phyloP scores from a whole-genome alignment of 2,797 vertebrate species.

The Falco columbarius region DNA sequence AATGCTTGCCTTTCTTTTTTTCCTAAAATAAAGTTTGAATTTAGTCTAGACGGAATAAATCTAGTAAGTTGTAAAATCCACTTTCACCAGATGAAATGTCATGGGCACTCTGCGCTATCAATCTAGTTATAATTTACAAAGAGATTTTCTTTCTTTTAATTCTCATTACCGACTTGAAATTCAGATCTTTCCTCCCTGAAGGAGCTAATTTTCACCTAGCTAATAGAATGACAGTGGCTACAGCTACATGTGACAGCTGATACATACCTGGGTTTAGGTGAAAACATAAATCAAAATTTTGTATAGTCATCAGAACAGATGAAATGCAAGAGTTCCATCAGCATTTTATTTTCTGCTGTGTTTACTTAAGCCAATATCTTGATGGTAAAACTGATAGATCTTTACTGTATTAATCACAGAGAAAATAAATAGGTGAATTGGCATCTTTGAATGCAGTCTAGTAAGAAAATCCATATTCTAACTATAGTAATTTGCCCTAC shows the following conservation, averaged over 20 bases:
- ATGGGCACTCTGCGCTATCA: neutral
- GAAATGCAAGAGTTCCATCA: neutral
- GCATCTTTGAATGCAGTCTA: neutral
- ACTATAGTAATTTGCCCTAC: neutral
- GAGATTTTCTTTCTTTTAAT: neutral
- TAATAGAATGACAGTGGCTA: neutral
- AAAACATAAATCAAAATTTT: neutral
- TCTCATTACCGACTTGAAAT: neutral
- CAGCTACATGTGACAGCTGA: neutral
- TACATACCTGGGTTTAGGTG: neutral
- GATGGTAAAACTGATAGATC: neutral
- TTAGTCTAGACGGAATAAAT: conserved; percentile 2
- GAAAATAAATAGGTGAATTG: neutral
- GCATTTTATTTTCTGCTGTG: neutral
- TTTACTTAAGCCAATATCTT: neutral
- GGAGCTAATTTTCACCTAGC: neutral
- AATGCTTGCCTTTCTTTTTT: neutral
- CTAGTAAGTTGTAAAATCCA: neutral
- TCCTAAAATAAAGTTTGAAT: neutral
- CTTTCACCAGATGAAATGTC: neutral
- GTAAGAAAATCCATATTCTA: neutral
- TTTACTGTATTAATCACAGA: neutral
- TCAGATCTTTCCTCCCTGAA: neutral
- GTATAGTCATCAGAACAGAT: neutral
- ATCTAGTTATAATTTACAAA: neutral